Percentiles rank a stretch among this genome's conserved stretches.
phyloP scores from a whole-genome alignment of 2,113 vertebrate genomes.

The Ptyas mucosa region DNA sequence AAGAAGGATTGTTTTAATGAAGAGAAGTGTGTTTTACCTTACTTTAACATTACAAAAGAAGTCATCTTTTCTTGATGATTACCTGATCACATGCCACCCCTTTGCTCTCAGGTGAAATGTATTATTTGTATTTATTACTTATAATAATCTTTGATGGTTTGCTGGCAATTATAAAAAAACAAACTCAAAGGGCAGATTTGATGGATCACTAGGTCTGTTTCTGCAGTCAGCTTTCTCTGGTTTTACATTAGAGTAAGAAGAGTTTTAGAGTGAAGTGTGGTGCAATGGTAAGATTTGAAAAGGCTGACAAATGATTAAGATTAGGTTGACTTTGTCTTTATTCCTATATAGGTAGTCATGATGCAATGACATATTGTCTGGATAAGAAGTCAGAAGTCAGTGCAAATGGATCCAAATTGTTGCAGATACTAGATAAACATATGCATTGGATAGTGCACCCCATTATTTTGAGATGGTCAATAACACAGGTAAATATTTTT shows the following conservation, averaged over 20 bases:
- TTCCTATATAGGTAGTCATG: slow-evolving; percentile 80
- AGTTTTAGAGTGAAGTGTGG: background rate
- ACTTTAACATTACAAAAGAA: background rate
- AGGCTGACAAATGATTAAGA: slow-evolving; percentile 1
- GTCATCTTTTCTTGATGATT: background rate
- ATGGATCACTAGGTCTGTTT: background rate
- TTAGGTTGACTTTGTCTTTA: slow-evolving; percentile 10
- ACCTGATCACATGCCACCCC: background rate
- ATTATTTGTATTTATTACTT: background rate
- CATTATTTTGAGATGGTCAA: slow-evolving; percentile 82
- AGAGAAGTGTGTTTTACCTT: background rate
- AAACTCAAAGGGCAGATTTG: background rate
- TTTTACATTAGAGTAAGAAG: accelerated
- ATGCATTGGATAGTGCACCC: slow-evolving; percentile 76
- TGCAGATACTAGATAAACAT: slow-evolving; percentile 74
- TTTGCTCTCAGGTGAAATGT: background rate
- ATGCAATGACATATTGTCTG: slow-evolving; percentile 88
- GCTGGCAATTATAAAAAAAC: background rate
- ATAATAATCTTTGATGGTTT: background rate
- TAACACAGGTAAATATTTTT: slow-evolving; percentile 75
- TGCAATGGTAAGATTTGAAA: background rate
- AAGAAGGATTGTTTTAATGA: background rate
- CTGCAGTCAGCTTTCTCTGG: background rate
- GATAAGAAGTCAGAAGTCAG: slow-evolving; percentile 78
- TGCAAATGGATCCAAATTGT: slow-evolving; percentile 71